Percentiles rank a stretch among this genome's conserved stretches.
phyloP scores from a whole-genome alignment of 2,113 vertebrate species.

The Glareola pratincola region DNA sequence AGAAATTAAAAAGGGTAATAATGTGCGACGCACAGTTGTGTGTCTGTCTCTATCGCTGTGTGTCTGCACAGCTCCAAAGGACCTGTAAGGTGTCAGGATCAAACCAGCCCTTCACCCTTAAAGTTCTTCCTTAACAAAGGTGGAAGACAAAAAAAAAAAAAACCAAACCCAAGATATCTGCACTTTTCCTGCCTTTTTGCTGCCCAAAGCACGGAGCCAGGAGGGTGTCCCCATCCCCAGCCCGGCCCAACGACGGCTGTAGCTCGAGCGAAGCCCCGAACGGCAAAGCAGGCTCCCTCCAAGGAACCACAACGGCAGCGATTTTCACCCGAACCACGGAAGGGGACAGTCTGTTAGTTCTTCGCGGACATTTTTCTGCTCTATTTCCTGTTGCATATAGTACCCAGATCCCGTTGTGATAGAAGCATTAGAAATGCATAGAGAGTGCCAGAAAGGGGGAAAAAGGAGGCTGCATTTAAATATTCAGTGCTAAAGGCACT shows the following conservation, averaged over 20 bases:
- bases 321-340: neutral
- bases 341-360: neutral
- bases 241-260: neutral
- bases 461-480: slow-evolving; percentile 49
- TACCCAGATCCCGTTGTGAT: slow-evolving; percentile 18
- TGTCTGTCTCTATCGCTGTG: too few species aligned
- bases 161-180: neutral
- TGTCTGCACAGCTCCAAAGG: neutral
- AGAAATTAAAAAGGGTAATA: neutral
- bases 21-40: neutral
- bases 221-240: neutral
- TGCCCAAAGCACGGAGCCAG: rapidly evolving
- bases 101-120: neutral
- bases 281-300: neutral
- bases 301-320: neutral
- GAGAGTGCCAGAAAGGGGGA: neutral
- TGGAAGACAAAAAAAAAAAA: neutral
- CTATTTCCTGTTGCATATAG: slow-evolving; percentile 43
- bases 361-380: slow-evolving; percentile 25
- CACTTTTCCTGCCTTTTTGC: neutral
- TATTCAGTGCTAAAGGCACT: slow-evolving; percentile 50
- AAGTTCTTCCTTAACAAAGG: neutral
- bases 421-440: slow-evolving; percentile 61
- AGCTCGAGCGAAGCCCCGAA: neutral
- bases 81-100: rapidly evolving